phyloP scores from a whole-genome alignment of 2,888 invertebrate species.

The Ormyrus pomaceus region DNA sequence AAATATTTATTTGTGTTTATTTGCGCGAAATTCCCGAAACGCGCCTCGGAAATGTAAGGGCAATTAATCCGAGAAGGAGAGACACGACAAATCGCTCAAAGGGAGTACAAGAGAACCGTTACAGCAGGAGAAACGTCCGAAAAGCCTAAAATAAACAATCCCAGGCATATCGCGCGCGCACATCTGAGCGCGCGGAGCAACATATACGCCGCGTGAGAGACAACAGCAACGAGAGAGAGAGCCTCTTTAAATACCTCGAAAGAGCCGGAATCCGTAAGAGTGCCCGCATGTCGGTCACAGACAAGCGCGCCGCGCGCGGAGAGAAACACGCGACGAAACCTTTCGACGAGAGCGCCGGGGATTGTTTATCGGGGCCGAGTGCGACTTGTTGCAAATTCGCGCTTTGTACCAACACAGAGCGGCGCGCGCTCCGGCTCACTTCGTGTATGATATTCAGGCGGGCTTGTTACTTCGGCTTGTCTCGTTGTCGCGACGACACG shows the following conservation, averaged over 20 bases:
- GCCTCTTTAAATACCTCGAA: slow-evolving; percentile 39
- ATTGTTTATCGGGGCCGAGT: slow-evolving; percentile 40
- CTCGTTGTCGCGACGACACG: no score
- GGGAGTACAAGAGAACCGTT: background rate
- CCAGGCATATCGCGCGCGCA: slow-evolving; percentile 13
- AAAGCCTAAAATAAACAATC: slow-evolving; percentile 21
- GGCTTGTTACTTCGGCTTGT: no score
- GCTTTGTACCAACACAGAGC: slow-evolving; percentile 14
- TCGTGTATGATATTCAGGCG: no score
- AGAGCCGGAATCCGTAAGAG: slow-evolving; percentile 36
- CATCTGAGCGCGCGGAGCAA: background rate
- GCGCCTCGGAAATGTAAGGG: no score
- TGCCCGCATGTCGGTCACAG: slow-evolving; percentile 47
- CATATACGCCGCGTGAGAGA: no score
- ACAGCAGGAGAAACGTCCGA: background rate
- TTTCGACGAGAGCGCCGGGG: slow-evolving; percentile 6
- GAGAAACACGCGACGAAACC: slow-evolving; percentile 13
- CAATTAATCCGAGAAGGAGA: no score
- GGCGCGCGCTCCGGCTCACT: background rate
- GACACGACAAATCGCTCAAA: background rate
- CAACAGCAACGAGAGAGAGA: background rate
- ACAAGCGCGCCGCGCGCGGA: background rate
- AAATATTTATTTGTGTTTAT: no score
- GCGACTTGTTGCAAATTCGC: slow-evolving; percentile 42
- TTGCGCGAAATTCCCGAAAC: no score